Evolutionary conservation across 2,113 vertebrate species (phyloP).

Genomic region (Empidonax traillii): DNA sequence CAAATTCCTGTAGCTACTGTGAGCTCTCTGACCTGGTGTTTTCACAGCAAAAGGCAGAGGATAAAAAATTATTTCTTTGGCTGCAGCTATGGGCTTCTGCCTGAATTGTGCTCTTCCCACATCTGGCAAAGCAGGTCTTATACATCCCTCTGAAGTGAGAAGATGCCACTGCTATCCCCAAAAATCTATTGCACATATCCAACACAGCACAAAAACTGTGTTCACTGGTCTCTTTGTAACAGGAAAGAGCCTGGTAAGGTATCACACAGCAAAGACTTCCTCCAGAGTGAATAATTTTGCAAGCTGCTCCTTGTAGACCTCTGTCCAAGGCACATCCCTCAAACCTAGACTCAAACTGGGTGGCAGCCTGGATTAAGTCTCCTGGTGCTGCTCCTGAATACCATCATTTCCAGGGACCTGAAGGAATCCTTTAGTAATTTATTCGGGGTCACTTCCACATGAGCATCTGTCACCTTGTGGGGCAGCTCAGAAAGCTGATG

Average conservation of each 20-base stretch:
- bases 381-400: background rate
- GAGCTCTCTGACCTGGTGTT: background rate
- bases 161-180: background rate
- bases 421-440: background rate
- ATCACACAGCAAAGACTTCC: background rate
- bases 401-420: background rate
- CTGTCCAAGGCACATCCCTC: background rate
- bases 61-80: background rate
- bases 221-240: background rate
- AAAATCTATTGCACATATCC: background rate
- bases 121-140: background rate
- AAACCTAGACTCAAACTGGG: background rate
- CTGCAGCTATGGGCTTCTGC: background rate
- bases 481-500: background rate
- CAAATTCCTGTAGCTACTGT: background rate
- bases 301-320: background rate
- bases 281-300: background rate
- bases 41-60: background rate
- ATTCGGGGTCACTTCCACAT: background rate
- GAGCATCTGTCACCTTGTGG: background rate
- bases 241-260: background rate
- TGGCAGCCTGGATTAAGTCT: background rate
- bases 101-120: background rate
- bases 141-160: background rate
- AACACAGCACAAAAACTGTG: background rate